Evolutionary conservation across 2,797 vertebrate species (phyloP).

Genomic region (Enteromius mattozi): DNA sequence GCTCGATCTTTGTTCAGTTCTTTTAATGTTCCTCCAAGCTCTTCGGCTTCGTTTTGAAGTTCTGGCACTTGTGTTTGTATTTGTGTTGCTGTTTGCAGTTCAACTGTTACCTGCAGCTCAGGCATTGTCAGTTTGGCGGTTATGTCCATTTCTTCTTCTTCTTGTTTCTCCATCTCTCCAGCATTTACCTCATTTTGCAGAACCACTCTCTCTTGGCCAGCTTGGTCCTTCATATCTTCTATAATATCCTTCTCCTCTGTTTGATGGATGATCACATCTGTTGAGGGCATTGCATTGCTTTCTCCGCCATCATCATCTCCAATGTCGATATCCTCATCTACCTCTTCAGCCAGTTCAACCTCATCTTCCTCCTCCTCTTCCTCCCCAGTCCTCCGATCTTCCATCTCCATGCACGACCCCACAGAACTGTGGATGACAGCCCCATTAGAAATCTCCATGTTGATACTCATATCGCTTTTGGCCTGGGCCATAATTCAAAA

Average conservation of each 20-base stretch:
- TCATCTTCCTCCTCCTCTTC: constrained; percentile 67
- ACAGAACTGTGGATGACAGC: constrained; percentile 57
- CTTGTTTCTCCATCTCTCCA: not conserved
- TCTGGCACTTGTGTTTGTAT: constrained; percentile 11
- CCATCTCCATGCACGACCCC: constrained; percentile 60
- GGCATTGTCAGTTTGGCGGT: not conserved
- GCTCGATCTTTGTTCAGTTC: not conserved
- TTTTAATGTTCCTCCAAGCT: not conserved
- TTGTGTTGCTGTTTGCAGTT: not conserved
- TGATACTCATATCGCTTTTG: constrained; percentile 55
- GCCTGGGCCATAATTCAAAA: constrained; percentile 69
- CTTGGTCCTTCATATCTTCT: not conserved
- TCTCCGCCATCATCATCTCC: constrained; percentile 7
- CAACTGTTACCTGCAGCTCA: not conserved
- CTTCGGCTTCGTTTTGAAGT: not conserved
- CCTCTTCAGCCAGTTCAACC: constrained; percentile 73
- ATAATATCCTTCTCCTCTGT: not conserved
- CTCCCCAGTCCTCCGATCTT: constrained; percentile 52
- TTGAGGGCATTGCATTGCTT: not conserved
- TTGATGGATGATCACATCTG: constrained; percentile 12
- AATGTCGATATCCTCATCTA: constrained; percentile 48
- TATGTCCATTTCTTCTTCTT: not conserved
- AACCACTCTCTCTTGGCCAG: not conserved
- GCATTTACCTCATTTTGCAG: not conserved
- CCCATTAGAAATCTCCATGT: constrained; percentile 66